phyloP scores from a whole-genome alignment of 1,140 invertebrate species.

The Oryctes rhinoceros region DNA sequence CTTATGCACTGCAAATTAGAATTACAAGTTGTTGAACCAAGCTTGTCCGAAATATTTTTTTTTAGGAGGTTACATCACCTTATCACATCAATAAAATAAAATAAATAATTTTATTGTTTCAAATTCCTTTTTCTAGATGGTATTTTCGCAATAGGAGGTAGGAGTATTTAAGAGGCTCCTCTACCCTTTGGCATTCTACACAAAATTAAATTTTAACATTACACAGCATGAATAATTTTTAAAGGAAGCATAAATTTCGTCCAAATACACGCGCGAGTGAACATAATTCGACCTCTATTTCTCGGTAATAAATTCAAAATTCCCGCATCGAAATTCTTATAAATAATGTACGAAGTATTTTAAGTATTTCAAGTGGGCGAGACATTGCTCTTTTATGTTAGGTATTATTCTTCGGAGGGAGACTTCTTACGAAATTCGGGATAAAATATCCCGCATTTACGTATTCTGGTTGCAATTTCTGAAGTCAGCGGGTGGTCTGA shows the following conservation, averaged over 20 bases:
- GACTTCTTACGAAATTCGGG: not conserved
- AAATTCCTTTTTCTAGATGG: not conserved
- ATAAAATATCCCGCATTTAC: not conserved
- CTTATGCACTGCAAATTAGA: too few relatives aligned
- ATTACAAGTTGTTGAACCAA: too few relatives aligned
- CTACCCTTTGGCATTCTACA: not conserved
- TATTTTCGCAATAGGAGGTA: not conserved
- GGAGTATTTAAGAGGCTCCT: too few relatives aligned
- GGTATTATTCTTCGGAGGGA: not conserved
- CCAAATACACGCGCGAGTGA: not conserved
- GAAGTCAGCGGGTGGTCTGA: not conserved
- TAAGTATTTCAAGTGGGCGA: conserved; percentile 12
- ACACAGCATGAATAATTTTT: not conserved
- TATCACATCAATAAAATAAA: too few relatives aligned
- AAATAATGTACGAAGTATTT: conserved; percentile 3
- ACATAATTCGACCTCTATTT: not conserved
- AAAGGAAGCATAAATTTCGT: not conserved
- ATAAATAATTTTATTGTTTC: too few relatives aligned
- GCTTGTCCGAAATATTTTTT: too few relatives aligned
- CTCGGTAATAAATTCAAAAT: not conserved
- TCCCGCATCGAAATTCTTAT: conserved; percentile 4
- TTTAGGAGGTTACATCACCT: too few relatives aligned
- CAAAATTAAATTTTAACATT: not conserved
- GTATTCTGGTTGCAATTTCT: not conserved
- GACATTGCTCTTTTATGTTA: not conserved